phyloP scores from a whole-genome alignment of 2,888 invertebrate species.

The Poecilobothrus nobilitatus region DNA sequence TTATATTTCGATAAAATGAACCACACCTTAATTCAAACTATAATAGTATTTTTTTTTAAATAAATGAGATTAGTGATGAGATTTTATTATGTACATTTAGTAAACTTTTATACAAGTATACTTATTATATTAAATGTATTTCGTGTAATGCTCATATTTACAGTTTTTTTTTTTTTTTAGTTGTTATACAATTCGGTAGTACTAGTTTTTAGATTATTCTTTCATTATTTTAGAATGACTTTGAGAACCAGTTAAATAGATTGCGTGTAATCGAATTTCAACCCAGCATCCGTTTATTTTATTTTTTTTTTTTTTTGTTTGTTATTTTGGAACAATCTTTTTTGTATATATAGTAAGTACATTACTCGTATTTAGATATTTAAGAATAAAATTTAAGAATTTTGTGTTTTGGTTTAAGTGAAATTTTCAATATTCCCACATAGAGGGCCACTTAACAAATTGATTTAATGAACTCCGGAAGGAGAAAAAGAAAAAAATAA shows the following conservation, averaged over 20 bases:
- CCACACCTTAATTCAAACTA: too few relatives aligned
- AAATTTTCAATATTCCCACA: slow-evolving; percentile 18
- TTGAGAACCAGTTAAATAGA: background rate
- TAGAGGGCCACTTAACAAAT: slow-evolving; percentile 18
- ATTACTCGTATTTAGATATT: too few relatives aligned
- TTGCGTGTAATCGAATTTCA: slow-evolving; percentile 6
- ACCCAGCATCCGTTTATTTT: background rate
- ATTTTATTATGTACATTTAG: too few relatives aligned
- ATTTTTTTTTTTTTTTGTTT: background rate
- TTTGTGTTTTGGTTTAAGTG: background rate
- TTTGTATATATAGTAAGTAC: too few relatives aligned
- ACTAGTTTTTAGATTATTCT: background rate
- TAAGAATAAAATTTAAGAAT: background rate
- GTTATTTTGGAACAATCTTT: too few relatives aligned
- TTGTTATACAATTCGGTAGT: too few relatives aligned
- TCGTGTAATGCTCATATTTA: too few relatives aligned
- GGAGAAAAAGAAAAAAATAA: background rate
- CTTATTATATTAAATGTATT: too few relatives aligned
- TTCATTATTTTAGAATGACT: background rate
- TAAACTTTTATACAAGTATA: too few relatives aligned
- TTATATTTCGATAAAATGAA: background rate
- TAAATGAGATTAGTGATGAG: too few relatives aligned
- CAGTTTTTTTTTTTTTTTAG: too few relatives aligned
- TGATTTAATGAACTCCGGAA: slow-evolving; percentile 16
- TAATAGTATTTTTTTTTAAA: too few relatives aligned